These are phyloP conservation scores for Taenioides sp. DNA, from an alignment of 2,797 vertebrate genomes.

Conservation along the genomic window DNA sequence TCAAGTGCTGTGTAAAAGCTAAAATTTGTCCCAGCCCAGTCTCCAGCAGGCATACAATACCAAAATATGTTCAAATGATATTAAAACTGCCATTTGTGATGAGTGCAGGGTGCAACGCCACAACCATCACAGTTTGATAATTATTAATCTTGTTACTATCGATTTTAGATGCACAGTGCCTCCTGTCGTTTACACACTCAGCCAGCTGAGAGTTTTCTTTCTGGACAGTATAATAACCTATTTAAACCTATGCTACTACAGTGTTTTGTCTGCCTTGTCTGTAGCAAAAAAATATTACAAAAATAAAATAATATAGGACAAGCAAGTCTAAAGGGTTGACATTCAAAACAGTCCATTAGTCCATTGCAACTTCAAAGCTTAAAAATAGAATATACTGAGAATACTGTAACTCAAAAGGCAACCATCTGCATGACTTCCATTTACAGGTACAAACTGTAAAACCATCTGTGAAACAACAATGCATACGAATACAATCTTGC, in stretches of 20 bases:
- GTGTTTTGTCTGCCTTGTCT: slow-evolving; percentile 51
- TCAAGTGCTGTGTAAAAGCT: slow-evolving; percentile 39
- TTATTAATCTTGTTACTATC: slow-evolving; percentile 37
- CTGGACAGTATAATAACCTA: slow-evolving; percentile 34
- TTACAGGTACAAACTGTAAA: slow-evolving; percentile 31
- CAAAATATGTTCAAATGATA: slow-evolving; percentile 54
- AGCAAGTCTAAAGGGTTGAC: slow-evolving; percentile 44
- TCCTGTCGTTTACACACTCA: slow-evolving; percentile 59
- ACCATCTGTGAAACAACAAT: slow-evolving; percentile 73
- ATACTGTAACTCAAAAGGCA: slow-evolving; percentile 65
- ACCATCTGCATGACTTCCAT: slow-evolving; percentile 43
- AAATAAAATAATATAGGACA: slow-evolving; percentile 65
- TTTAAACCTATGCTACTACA: slow-evolving; percentile 28
- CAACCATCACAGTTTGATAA: slow-evolving; percentile 48
- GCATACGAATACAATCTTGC: slow-evolving; percentile 85
- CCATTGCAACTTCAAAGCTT: slow-evolving; percentile 13
- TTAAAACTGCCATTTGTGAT: slow-evolving; percentile 48
- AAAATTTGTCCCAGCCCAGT: slow-evolving; percentile 17
- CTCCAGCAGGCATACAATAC: slow-evolving; percentile 35
- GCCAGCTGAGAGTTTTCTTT: slow-evolving; percentile 75
- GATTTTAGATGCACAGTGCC: slow-evolving; percentile 18
- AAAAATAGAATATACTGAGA: slow-evolving; percentile 11
- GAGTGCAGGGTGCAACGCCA: slow-evolving; percentile 14
- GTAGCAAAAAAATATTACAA: slow-evolving; percentile 67
- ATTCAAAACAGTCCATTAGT: slow-evolving; percentile 41